These are phyloP conservation scores for Dugesia japonica DNA, from an alignment of 2,888 invertebrate genomes.

Conservation along the genomic window DNA sequence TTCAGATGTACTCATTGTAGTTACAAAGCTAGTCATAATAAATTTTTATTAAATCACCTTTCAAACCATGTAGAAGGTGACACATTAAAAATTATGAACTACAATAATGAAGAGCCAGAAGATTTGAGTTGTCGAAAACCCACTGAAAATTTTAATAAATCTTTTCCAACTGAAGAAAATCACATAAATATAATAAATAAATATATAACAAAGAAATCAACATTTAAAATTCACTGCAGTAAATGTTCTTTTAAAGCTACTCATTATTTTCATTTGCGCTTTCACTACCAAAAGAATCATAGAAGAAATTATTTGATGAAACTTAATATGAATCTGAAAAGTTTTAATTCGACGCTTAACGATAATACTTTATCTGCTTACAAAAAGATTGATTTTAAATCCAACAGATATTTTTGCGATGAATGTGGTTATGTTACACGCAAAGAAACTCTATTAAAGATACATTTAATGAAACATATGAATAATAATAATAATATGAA, in stretches of 20 bases:
- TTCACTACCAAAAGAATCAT: neutral
- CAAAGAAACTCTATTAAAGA: neutral
- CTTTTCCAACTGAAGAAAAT: neutral
- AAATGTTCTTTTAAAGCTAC: neutral
- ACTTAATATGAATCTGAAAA: neutral
- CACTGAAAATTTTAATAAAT: neutral
- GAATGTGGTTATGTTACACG: neutral
- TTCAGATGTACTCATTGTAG: slow-evolving; percentile 2
- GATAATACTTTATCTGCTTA: neutral
- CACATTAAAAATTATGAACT: neutral
- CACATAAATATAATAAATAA: neutral
- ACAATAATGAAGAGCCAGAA: neutral
- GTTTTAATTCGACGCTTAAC: neutral
- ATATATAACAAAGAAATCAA: neutral
- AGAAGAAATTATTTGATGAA: neutral
- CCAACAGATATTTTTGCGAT: neutral
- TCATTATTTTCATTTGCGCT: neutral
- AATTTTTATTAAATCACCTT: neutral
- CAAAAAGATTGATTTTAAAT: neutral
- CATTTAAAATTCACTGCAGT: neutral
- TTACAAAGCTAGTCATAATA: slow-evolving; percentile 16
- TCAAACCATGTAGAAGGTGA: neutral
- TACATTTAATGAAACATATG: neutral
- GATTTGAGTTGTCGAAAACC: neutral
- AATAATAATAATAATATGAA: neutral